These are phyloP conservation scores for Brenthis hecate DNA, from an alignment of 2,888 invertebrate genomes.

Conservation along the genomic window DNA sequence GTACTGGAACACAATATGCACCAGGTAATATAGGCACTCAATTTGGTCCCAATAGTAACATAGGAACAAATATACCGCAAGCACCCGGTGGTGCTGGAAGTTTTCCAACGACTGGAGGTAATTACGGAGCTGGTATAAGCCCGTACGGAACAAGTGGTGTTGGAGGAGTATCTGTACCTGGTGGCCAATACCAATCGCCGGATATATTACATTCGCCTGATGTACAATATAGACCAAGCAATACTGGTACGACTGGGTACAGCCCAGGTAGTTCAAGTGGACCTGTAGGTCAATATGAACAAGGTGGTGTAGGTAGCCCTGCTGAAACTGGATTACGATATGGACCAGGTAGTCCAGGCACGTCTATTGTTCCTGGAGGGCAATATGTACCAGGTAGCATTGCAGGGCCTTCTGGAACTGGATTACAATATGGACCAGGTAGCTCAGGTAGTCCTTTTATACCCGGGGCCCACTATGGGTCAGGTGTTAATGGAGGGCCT, in stretches of 20 bases:
- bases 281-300: conserved; percentile 16
- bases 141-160: conserved; percentile 17
- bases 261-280: conserved; percentile 2
- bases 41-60: conserved; percentile 28
- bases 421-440: conserved; percentile 33
- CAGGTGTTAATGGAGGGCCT: conserved; percentile 13
- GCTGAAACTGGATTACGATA: conserved; percentile 12
- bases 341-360: conserved; percentile 2
- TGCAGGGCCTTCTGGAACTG: conserved; percentile 1
- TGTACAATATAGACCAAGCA: conserved; percentile 10
- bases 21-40: conserved; percentile 29
- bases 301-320: conserved; percentile 5
- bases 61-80: conserved; percentile 33
- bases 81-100: conserved; percentile 26
- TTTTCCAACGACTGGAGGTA: conserved; percentile 14
- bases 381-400: conserved; percentile 20
- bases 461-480: conserved; percentile 36
- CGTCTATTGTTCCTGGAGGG: conserved; percentile 9
- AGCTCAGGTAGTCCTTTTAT: conserved; percentile 16
- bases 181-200: conserved; percentile 25
- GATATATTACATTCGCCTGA: conserved; percentile 20
- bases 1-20: conserved; percentile 27
- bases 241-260: conserved; percentile 27
- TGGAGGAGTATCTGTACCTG: conserved; percentile 33
- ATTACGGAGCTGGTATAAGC: conserved; percentile 24